Percentiles rank a stretch among this genome's conserved stretches.
phyloP scores from a whole-genome alignment of 2,888 invertebrate genomes.

The Clistopyga incitator region DNA sequence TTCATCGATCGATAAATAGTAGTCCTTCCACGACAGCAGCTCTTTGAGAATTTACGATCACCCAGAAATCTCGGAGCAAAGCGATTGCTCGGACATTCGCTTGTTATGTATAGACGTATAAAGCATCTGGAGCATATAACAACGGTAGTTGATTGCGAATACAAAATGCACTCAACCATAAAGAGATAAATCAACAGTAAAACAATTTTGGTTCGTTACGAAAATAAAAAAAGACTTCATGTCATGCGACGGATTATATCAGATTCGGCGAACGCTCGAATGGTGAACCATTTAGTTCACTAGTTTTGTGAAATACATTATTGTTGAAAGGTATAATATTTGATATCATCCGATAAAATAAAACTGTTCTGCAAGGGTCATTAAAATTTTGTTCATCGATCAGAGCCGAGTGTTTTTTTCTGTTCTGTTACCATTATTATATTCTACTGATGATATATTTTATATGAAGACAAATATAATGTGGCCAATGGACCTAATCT shows the following conservation, averaged over 20 bases:
- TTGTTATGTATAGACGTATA: not conserved
- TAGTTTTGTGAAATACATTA: no score
- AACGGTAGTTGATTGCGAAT: constrained; percentile 18
- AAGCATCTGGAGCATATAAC: not conserved
- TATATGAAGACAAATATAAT: no score
- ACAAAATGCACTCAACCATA: not conserved
- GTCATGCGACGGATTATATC: not conserved
- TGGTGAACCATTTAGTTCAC: no score
- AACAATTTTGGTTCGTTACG: not conserved
- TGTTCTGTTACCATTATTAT: no score
- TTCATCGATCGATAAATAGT: constrained; percentile 56
- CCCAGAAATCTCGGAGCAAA: constrained; percentile 27
- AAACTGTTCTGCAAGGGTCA: no score
- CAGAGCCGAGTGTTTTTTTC: no score
- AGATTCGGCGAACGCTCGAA: not conserved
- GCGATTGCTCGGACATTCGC: constrained; percentile 27
- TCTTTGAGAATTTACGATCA: constrained; percentile 54
- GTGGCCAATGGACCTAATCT: no score
- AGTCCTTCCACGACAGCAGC: constrained; percentile 15
- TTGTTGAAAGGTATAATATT: no score
- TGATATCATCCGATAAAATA: no score
- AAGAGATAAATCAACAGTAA: not conserved
- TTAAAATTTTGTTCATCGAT: no score
- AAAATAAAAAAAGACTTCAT: not conserved
- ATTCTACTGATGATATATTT: no score